A percentile compares a stretch with the other conserved stretches of the same genome.
Conservation (phyloP, 2,797 vertebrate species). For the Podargus strigoides region DNA sequence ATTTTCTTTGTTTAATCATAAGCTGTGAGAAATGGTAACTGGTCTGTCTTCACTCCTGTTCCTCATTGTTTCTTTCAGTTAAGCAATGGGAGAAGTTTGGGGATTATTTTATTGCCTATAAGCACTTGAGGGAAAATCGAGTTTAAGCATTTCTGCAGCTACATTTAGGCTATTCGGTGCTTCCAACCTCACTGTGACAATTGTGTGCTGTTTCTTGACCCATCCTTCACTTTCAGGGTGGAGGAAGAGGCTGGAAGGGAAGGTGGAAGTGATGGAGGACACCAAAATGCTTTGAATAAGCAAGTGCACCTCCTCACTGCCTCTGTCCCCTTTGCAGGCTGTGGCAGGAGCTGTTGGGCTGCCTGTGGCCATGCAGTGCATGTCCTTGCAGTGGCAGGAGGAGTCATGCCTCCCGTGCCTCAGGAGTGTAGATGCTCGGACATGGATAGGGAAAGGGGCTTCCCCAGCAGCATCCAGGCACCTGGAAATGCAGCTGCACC, state of each 20-base stretch:
- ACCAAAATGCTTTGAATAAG: neutral
- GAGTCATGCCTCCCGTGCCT: slow-evolving; percentile 70
- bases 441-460: neutral
- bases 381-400: slow-evolving; percentile 73
- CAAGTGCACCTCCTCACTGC: neutral
- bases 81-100: neutral
- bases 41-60: neutral
- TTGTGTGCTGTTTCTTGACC: neutral
- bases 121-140: neutral
- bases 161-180: neutral
- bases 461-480: neutral
- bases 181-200: neutral
- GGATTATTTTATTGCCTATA: neutral
- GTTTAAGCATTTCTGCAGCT: neutral
- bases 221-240: neutral
- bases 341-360: slow-evolving; percentile 60
- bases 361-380: slow-evolving; percentile 67
- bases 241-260: neutral
- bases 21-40: neutral
- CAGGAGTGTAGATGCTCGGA: slow-evolving; percentile 71
- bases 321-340: slow-evolving; percentile 55
- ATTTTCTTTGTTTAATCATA: neutral
- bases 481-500: neutral
- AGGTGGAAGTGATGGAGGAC: neutral
- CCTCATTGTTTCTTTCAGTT: neutral